These are phyloP conservation scores for Desoria tigrina DNA, from an alignment of 2,888 invertebrate genomes.

Conservation along the genomic window DNA sequence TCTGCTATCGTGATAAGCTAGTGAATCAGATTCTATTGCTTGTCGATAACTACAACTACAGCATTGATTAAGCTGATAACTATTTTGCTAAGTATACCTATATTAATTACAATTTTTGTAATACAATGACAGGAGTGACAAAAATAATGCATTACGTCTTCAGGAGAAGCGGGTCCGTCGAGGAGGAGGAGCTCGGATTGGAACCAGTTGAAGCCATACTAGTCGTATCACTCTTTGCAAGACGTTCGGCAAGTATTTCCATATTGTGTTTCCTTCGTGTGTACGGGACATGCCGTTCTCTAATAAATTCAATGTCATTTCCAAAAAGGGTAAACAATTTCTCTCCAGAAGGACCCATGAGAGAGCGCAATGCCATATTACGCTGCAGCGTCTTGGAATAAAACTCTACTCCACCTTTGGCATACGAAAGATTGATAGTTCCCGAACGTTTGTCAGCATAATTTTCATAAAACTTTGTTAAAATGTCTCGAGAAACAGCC, in stretches of 20 bases:
- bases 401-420: conserved; percentile 73
- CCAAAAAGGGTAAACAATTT: conserved; percentile 67
- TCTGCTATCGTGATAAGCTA: too few relatives aligned
- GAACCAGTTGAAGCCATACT: not conserved
- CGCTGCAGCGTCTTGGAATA: conserved; percentile 72
- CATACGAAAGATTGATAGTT: conserved; percentile 64
- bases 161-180: not conserved
- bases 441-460: conserved; percentile 66
- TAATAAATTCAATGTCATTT: conserved; percentile 65
- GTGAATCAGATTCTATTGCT: too few relatives aligned
- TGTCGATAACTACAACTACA: too few relatives aligned
- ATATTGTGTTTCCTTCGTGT: conserved; percentile 69
- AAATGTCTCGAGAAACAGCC: conserved; percentile 67
- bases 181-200: not conserved
- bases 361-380: conserved; percentile 70
- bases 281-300: conserved; percentile 68
- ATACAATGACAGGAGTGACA: too few relatives aligned
- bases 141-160: conserved; percentile 4
- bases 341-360: conserved; percentile 68
- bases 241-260: conserved; percentile 61
- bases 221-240: conserved; percentile 3
- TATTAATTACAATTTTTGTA: too few relatives aligned
- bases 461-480: conserved; percentile 66
- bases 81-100: too few relatives aligned
- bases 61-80: too few relatives aligned